Evolutionary conservation across 2,797 vertebrate genomes (phyloP).

Genomic region (Paramormyrops hopkinsi): DNA sequence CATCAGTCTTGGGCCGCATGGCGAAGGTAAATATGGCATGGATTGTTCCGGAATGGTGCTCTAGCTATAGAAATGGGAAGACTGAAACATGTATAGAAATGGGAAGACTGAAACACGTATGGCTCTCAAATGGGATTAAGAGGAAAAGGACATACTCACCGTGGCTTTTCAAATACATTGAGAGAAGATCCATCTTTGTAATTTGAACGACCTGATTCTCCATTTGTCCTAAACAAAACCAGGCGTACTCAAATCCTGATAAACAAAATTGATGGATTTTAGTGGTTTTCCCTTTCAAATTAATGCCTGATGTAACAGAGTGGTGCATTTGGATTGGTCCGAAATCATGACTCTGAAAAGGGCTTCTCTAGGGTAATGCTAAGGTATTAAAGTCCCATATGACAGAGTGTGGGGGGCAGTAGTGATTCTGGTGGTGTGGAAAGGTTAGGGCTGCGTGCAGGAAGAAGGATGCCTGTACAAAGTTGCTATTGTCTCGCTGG

Average conservation of each 20-base stretch:
- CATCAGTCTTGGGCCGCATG: not conserved
- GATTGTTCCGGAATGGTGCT: not conserved
- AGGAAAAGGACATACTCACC: not conserved
- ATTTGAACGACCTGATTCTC: not conserved
- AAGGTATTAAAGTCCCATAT: not conserved
- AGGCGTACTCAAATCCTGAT: not conserved
- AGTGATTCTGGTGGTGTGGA: not conserved
- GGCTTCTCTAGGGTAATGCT: not conserved
- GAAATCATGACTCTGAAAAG: not conserved
- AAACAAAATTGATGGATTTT: not conserved
- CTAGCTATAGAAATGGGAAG: not conserved
- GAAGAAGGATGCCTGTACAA: constrained; percentile 21
- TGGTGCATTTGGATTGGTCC: not conserved
- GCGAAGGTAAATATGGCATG: not conserved
- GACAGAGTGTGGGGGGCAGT: not conserved
- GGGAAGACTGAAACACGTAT: not conserved
- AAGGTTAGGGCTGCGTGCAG: not conserved
- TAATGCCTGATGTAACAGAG: not conserved
- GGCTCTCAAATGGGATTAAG: not conserved
- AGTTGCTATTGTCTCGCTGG: constrained; percentile 36
- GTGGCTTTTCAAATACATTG: not conserved
- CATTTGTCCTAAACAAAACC: not conserved
- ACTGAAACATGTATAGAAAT: not conserved
- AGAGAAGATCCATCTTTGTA: not conserved
- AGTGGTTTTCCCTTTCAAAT: not conserved